These are phyloP conservation scores for Alectoris magna DNA, from an alignment of 2,797 vertebrate species.

Conservation along the genomic window DNA sequence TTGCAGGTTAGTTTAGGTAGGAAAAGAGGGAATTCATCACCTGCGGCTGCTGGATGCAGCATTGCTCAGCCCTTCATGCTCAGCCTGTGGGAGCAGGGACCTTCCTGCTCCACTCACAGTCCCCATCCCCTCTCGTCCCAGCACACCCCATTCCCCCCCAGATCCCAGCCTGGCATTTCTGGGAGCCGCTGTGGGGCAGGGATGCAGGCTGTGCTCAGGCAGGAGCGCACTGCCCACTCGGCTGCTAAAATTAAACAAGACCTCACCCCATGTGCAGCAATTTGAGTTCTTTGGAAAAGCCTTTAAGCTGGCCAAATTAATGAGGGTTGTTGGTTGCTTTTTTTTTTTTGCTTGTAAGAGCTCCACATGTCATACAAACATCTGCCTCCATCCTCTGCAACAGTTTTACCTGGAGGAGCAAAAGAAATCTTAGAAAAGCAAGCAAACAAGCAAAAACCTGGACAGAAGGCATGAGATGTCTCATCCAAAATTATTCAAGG, in stretches of 20 bases:
- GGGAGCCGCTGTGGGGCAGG: background rate
- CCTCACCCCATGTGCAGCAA: background rate
- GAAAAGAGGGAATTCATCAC: background rate
- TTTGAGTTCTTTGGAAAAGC: background rate
- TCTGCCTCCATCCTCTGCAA: conserved; percentile 25
- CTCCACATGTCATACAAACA: background rate
- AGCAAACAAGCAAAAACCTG: background rate
- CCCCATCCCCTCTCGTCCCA: background rate
- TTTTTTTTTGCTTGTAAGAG: background rate
- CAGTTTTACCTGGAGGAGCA: background rate
- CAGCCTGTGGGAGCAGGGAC: background rate
- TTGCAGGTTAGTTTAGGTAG: background rate
- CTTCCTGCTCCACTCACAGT: rapidly evolving
- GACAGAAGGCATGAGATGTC: conserved; percentile 21
- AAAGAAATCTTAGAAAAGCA: conserved; percentile 27
- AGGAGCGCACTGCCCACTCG: rapidly evolving
- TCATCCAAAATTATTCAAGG: background rate
- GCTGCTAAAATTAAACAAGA: background rate
- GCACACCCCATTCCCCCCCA: rapidly evolving
- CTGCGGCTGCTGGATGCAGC: background rate
- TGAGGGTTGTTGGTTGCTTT: background rate
- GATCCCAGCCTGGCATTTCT: rapidly evolving
- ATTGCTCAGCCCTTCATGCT: background rate
- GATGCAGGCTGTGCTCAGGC: rapidly evolving
- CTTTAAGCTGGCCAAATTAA: conserved; percentile 25